Conservation (phyloP, 2,797 vertebrate species). For the Chloroceryle inda region DNA sequence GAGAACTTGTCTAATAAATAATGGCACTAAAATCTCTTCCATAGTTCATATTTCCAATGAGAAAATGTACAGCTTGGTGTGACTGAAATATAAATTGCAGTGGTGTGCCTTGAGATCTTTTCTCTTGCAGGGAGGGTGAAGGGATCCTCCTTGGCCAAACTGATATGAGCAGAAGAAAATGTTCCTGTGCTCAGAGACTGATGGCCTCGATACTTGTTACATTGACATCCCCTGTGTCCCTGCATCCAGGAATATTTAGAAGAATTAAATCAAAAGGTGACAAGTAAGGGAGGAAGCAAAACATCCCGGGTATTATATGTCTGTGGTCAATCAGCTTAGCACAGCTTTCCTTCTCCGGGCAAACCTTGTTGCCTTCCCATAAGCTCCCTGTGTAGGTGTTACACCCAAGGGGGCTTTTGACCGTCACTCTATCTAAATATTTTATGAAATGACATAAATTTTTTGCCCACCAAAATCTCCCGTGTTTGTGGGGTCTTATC, state of each 20-base stretch:
- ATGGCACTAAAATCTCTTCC: conserved; percentile 47
- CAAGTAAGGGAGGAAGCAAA: neutral
- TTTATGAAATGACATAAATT: neutral
- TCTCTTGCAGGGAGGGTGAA: neutral
- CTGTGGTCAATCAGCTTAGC: neutral
- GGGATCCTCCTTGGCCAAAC: neutral
- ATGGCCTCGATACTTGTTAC: neutral
- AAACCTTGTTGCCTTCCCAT: neutral
- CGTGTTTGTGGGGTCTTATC: neutral
- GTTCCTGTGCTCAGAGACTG: neutral
- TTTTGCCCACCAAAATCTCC: neutral
- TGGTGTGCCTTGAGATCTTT: neutral
- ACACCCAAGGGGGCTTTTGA: neutral
- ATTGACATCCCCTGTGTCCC: neutral
- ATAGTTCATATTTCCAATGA: conserved; percentile 62
- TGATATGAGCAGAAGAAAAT: neutral
- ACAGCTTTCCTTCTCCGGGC: neutral
- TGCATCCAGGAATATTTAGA: neutral
- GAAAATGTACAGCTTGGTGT: conserved; percentile 27
- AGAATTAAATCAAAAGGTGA: neutral
- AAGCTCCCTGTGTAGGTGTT: neutral
- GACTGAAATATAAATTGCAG: conserved; percentile 40
- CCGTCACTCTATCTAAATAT: neutral
- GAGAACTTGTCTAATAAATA: conserved; percentile 67
- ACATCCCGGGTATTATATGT: neutral